A percentile compares a stretch with the other conserved stretches of the same genome.
These are phyloP conservation scores for Pollimyrus isidori DNA, from an alignment of 2,113 vertebrate species.

Conservation along the genomic window DNA sequence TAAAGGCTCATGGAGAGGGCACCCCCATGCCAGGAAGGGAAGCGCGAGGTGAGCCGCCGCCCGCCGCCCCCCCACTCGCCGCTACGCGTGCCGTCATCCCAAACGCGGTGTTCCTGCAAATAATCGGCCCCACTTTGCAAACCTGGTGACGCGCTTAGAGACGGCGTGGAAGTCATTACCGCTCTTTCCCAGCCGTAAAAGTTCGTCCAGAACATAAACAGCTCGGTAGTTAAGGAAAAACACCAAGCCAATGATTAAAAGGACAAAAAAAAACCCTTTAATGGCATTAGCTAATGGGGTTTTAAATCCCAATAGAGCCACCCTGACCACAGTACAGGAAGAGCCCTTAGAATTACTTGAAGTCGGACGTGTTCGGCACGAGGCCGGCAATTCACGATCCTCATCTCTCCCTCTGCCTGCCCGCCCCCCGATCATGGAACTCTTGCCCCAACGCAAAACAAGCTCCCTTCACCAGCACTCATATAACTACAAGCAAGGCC, in stretches of 20 bases:
- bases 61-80: neutral
- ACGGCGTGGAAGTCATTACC: neutral
- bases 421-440: no score
- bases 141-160: neutral
- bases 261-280: neutral
- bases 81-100: neutral
- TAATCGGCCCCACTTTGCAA: neutral
- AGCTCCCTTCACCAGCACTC: neutral
- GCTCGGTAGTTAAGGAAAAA: slow-evolving; percentile 3
- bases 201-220: neutral
- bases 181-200: neutral
- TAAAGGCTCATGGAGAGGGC: neutral
- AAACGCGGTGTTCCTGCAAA: neutral
- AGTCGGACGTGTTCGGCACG: neutral
- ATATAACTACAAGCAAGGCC: neutral
- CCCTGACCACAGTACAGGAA: neutral
- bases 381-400: neutral
- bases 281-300: neutral
- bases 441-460: neutral
- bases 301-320: neutral
- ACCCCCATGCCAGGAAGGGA: neutral
- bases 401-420: no score
- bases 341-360: neutral
- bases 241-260: neutral
- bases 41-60: neutral